These are phyloP conservation scores for Notarius lentiginosus DNA, from an alignment of 2,113 vertebrate species.

Conservation along the genomic window DNA sequence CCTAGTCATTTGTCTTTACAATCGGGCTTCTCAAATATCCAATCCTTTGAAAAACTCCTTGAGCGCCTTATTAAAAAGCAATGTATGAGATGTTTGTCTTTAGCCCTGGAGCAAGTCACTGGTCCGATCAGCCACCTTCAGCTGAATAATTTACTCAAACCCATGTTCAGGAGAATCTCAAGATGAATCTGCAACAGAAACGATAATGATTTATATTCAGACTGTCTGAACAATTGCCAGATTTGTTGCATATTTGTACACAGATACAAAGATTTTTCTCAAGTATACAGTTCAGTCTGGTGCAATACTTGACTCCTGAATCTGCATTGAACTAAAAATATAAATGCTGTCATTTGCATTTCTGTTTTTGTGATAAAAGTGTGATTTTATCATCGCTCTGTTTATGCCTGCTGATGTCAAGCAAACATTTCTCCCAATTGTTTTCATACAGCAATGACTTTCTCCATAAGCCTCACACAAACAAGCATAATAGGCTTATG, in stretches of 20 bases:
- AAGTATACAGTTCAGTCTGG: not conserved
- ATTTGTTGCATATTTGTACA: not conserved
- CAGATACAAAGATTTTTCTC: not conserved
- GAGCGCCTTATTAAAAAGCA: not conserved
- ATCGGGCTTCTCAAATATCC: not conserved
- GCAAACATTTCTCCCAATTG: slow-evolving; percentile 36
- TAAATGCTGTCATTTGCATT: slow-evolving; percentile 2
- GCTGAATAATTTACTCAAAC: not conserved
- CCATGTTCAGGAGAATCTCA: not conserved
- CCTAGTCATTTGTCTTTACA: not conserved
- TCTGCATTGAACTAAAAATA: not conserved
- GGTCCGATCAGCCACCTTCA: not conserved
- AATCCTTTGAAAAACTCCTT: not conserved
- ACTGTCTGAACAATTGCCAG: not conserved
- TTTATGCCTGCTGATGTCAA: slow-evolving; percentile 34
- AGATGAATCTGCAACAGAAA: not conserved
- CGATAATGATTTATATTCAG: not conserved
- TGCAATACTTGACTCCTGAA: not conserved
- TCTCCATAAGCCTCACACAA: slow-evolving; percentile 36
- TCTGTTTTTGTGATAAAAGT: slow-evolving; percentile 26
- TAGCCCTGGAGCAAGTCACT: not conserved
- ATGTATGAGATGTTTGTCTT: not conserved
- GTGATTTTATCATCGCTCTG: slow-evolving; percentile 36
- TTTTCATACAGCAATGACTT: slow-evolving; percentile 36
- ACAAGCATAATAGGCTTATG: slow-evolving; percentile 51